Percentiles rank a stretch among this genome's conserved stretches.
Evolutionary conservation across 2,888 invertebrate species (phyloP).

Genomic region (Drosophila nigricruria): DNA sequence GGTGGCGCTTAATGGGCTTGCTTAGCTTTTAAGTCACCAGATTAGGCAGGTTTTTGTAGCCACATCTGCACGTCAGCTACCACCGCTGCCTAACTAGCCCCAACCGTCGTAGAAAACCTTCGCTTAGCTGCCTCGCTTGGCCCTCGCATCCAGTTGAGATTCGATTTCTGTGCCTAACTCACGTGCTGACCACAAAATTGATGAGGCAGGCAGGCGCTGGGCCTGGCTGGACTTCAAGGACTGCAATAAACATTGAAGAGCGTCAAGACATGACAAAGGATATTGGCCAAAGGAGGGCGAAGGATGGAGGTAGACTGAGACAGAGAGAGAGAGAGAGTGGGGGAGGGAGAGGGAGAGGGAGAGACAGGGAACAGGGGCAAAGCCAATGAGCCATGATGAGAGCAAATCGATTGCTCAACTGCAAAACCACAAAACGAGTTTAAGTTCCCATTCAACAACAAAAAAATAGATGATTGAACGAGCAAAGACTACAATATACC

Average conservation of each 20-base stretch:
- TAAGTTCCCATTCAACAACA: slow-evolving; percentile 29
- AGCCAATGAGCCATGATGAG: slow-evolving; percentile 76
- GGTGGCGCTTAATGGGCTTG: slow-evolving; percentile 3
- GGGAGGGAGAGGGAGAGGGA: background rate
- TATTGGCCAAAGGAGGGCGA: slow-evolving; percentile 28
- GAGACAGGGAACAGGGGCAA: slow-evolving; percentile 20
- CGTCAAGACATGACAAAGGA: slow-evolving; percentile 65
- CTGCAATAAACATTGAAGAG: slow-evolving; percentile 69
- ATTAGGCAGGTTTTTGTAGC: slow-evolving; percentile 18
- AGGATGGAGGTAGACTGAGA: too few relatives aligned
- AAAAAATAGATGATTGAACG: background rate
- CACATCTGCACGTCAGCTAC: background rate
- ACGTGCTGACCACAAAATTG: slow-evolving; percentile 69
- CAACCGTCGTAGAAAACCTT: background rate
- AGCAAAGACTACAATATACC: background rate
- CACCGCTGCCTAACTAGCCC: background rate
- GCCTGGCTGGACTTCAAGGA: slow-evolving; percentile 17
- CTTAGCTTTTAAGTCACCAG: slow-evolving; percentile 21
- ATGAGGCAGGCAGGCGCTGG: slow-evolving; percentile 53
- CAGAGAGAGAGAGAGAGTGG: background rate
- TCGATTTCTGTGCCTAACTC: slow-evolving; percentile 27
- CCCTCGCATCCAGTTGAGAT: background rate
- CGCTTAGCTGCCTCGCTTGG: background rate
- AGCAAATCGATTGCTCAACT: slow-evolving; percentile 73
- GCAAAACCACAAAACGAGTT: slow-evolving; percentile 62